Base-by-base conservation (phyloP, 2,113 vertebrate genomes). In the Murina feae region DNA sequence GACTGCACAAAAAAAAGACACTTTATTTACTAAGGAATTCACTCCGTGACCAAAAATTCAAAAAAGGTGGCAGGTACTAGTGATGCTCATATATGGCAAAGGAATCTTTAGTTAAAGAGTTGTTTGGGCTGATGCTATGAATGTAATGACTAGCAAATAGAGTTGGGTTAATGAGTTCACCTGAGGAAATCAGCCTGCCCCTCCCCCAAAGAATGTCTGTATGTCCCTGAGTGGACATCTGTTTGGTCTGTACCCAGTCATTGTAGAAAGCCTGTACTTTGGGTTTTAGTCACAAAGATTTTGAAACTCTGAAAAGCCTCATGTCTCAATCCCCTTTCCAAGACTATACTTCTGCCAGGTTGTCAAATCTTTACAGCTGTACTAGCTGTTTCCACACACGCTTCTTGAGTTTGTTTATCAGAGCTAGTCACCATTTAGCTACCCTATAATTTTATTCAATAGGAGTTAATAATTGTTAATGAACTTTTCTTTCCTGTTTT, bases 241-340 rank as follows among this genome's bases (percentile, higher is more conserved):
- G 30, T 7, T 21, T 21, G 5, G 44, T 83, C 47, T 32, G 25
- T 44, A n/a, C 58, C 20, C 0, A 6, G 32, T 65, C 35, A 0
- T 11, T 4, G 0, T 12, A 1, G 17, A 4, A 28, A 30, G 66
- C 58, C 80, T 25, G 11, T 8, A 3, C 10, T 0, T 1, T 37
- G 51, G 42, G 37, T 84, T 95, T 75, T 32, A 39, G 28, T 76
- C 51, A 42, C 42, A 5, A 42, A 5, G 58, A 44, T 49, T 42
- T 21, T 76, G 63, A 53, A 21, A 42, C 72, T 37, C 65, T 8
- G 49, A 86, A 58, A 63, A 76, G 37, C 39, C 42, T 72, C 5
- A 11, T 44, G 4, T 86, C 93, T 68, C 6, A 21, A 4, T 35
- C 28, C 18, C 55, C n/a, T 53, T 47, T 23, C 39, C 30, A 2